These are phyloP conservation scores for Lipophrys pholis DNA, from an alignment of 2,113 vertebrate genomes.

Conservation along the genomic window DNA sequence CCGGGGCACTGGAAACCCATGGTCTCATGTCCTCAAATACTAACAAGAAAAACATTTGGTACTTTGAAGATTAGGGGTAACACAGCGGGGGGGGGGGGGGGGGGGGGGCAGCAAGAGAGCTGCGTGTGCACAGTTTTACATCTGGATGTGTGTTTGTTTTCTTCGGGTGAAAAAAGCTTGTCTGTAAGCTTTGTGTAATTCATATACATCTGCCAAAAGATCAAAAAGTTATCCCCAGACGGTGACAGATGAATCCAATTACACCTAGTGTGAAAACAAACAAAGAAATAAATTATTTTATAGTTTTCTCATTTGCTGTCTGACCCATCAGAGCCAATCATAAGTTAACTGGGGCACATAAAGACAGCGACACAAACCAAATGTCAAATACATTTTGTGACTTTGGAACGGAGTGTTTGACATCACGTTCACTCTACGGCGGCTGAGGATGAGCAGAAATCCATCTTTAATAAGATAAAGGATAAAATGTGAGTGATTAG, in stretches of 20 bases:
- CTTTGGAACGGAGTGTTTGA: no score
- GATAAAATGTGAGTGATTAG: no score
- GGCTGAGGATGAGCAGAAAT: no score
- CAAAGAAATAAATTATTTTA: background rate
- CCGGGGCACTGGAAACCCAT: background rate
- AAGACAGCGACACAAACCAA: background rate
- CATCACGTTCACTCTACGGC: no score
- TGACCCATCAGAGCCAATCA: slow-evolving; percentile 1
- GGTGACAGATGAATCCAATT: slow-evolving; percentile 39
- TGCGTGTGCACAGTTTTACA: background rate
- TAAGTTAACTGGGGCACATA: background rate
- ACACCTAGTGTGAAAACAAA: slow-evolving; percentile 14
- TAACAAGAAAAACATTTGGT: slow-evolving; percentile 11
- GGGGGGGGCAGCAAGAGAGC: background rate
- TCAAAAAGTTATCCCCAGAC: background rate
- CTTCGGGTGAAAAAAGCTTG: background rate
- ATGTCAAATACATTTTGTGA: background rate
- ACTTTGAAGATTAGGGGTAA: slow-evolving; percentile 5
- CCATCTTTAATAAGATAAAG: no score
- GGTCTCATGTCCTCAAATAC: slow-evolving; percentile 10
- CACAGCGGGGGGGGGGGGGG: background rate
- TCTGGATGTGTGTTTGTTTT: background rate
- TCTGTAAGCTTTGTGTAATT: slow-evolving; percentile 7
- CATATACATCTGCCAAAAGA: slow-evolving; percentile 18
- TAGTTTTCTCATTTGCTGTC: slow-evolving; percentile 16